phyloP scores from a whole-genome alignment of 2,888 invertebrate species.

The Cecidostiba fungosa region DNA sequence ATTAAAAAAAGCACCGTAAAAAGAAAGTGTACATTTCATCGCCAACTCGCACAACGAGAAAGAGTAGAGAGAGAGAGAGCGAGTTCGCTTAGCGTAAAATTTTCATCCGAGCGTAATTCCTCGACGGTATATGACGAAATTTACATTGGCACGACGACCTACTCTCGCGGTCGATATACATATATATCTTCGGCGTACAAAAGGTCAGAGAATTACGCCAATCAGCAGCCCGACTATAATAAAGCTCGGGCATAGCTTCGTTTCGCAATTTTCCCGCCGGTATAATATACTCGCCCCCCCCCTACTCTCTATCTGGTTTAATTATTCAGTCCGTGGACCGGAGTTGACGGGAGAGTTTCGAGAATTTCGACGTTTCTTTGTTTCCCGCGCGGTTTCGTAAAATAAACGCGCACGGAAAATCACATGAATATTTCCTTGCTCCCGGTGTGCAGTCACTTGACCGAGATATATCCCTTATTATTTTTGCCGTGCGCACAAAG shows the following conservation, averaged over 20 bases:
- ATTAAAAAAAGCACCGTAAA: background rate
- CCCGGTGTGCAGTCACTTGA: conserved; percentile 47
- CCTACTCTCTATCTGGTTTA: background rate
- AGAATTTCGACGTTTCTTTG: background rate
- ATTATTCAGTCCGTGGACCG: background rate
- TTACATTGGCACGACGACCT: conserved; percentile 39
- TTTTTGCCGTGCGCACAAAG: conserved; percentile 26
- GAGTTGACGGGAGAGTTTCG: background rate
- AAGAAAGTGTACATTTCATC: conserved; percentile 8
- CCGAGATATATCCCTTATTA: conserved; percentile 54
- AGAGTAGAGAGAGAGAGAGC: no score
- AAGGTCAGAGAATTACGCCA: conserved; percentile 41
- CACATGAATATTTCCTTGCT: conserved; percentile 55
- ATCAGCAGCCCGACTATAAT: conserved; percentile 41
- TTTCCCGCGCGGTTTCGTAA: background rate
- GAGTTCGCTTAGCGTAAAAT: conserved; percentile 29
- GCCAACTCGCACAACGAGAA: background rate
- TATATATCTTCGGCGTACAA: conserved; percentile 1
- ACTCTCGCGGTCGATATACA: conserved; percentile 9
- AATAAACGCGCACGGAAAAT: background rate
- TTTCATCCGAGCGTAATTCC: conserved; percentile 46
- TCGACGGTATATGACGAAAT: conserved; percentile 16
- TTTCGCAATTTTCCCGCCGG: background rate
- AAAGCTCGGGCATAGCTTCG: conserved; percentile 15
- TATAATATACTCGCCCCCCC: background rate